Evolutionary conservation across 2,888 invertebrate species (phyloP).

Genomic region (Spilarctia lutea): DNA sequence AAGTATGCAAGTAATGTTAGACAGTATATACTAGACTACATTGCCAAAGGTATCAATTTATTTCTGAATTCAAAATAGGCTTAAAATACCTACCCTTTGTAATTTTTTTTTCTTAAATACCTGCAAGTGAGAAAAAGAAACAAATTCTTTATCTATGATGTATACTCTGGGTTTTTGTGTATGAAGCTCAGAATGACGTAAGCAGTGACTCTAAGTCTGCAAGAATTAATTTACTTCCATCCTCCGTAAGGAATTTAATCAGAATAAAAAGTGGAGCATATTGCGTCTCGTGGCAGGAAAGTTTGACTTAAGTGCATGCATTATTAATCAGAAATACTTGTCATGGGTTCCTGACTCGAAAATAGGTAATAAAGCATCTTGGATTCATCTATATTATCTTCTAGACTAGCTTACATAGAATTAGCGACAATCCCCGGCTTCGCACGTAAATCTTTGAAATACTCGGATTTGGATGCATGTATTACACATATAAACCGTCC

Average conservation of each 20-base stretch:
- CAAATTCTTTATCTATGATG: slow-evolving; percentile 11
- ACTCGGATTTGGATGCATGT: too few species aligned
- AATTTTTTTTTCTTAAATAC: not conserved
- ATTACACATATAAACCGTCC: too few species aligned
- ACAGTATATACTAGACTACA: not conserved
- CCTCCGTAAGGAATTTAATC: slow-evolving; percentile 16
- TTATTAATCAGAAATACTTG: not conserved
- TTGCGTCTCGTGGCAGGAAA: not conserved
- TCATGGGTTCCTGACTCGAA: not conserved
- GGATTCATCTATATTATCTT: not conserved
- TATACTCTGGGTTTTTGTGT: slow-evolving; percentile 14
- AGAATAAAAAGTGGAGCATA: slow-evolving; percentile 7
- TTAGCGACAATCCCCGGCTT: too few species aligned
- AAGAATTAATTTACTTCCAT: slow-evolving; percentile 11
- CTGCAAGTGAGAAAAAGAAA: not conserved
- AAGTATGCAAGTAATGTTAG: not conserved
- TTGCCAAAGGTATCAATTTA: not conserved
- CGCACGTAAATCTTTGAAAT: too few species aligned
- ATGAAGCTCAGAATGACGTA: slow-evolving; percentile 5
- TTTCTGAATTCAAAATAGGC: not conserved
- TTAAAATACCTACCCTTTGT: too few species aligned
- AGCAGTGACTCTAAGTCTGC: not conserved
- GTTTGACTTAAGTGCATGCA: not conserved
- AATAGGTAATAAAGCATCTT: not conserved
- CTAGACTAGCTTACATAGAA: not conserved